Percentiles rank a stretch among this genome's conserved stretches.
phyloP scores from a whole-genome alignment of 2,888 invertebrate genomes.

The Tyria jacobaeae region DNA sequence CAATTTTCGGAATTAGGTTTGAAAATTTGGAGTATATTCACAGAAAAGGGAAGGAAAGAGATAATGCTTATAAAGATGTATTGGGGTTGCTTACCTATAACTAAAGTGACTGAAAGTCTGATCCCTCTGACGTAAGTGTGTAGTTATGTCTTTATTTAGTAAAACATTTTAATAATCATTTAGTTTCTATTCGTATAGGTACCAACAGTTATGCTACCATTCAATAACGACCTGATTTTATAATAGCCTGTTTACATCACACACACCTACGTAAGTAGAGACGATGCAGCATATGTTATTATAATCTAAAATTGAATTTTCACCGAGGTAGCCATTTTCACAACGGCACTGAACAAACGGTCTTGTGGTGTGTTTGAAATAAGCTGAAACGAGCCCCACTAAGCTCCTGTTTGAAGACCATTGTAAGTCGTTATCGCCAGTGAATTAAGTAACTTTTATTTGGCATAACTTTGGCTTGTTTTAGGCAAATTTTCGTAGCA shows the following conservation, averaged over 20 bases:
- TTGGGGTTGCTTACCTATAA: no score
- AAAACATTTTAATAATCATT: background rate
- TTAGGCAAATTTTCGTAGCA: background rate
- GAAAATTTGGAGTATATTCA: no score
- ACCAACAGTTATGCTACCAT: background rate
- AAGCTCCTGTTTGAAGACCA: constrained; percentile 25
- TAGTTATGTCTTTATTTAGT: background rate
- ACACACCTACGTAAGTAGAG: constrained; percentile 14
- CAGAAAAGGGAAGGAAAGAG: no score
- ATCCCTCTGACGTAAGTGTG: no score
- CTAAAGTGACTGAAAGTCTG: no score
- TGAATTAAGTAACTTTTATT: constrained; percentile 21
- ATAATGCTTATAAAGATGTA: no score
- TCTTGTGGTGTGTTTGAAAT: constrained; percentile 29
- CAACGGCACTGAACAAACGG: constrained; percentile 43
- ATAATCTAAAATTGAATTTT: constrained; percentile 47
- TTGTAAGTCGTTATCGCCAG: constrained; percentile 25
- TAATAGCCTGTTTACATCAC: constrained; percentile 2
- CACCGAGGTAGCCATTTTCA: constrained; percentile 38
- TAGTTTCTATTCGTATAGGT: background rate
- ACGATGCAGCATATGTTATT: constrained; percentile 37
- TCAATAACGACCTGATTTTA: constrained; percentile 4
- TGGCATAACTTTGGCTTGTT: constrained; percentile 21
- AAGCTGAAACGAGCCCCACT: constrained; percentile 27
- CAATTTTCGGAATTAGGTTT: no score